Percentiles rank a stretch among this genome's conserved stretches.
Conservation (phyloP, 2,888 invertebrate species). For the Agapostemon virescens region DNA sequence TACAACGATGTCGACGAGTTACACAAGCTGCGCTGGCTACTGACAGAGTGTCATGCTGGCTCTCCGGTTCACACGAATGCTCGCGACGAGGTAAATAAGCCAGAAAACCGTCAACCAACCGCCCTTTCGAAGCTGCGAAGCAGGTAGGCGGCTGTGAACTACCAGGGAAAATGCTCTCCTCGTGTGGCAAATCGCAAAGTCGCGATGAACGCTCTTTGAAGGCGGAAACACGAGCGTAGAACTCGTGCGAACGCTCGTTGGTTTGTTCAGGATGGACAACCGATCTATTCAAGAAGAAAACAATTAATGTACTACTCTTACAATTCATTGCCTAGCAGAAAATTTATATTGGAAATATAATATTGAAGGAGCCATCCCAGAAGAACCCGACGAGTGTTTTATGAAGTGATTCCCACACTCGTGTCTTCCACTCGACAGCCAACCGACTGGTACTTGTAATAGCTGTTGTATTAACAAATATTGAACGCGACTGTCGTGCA, state of each 20-base stretch:
- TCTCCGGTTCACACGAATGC: background rate
- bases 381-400: background rate
- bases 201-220: conserved; percentile 9
- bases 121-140: background rate
- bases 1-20: background rate
- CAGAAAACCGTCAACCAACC: conserved; percentile 19
- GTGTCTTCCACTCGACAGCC: background rate
- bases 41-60: background rate
- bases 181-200: background rate
- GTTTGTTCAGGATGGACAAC: background rate
- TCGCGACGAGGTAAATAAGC: conserved; percentile 32
- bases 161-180: conserved; percentile 46
- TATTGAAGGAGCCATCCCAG: no score
- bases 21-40: conserved; percentile 1
- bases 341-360: background rate
- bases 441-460: background rate
- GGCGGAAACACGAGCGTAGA: background rate
- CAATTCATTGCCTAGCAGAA: no score
- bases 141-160: conserved; percentile 2
- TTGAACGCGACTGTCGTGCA: background rate
- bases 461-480: background rate
- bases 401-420: background rate
- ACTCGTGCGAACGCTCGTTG: background rate
- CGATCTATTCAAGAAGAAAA: background rate
- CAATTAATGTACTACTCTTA: no score